Base-by-base conservation (phyloP, 2,888 invertebrate species). In the Tryphoninae sp. region DNA sequence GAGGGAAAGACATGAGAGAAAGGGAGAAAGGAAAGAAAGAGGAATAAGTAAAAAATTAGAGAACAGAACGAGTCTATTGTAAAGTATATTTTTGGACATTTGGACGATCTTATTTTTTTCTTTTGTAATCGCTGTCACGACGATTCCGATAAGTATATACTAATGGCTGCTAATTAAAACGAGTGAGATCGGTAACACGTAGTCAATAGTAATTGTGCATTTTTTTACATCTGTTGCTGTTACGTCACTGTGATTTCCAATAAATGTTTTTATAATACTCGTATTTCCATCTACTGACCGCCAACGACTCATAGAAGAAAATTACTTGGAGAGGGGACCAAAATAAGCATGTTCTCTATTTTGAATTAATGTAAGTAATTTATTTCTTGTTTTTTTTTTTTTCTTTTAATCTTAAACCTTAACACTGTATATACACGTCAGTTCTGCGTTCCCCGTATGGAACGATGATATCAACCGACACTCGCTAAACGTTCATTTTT, bases 351-450 rank as follows among this genome's bases (percentile, higher is more conserved):
- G 51, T 81, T 19, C 19, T 80, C 69, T 33, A 68, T 62, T 33
- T 76, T 80, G 71, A 84, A 80, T 88, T 88, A 87, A 87, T 87
- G 86, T 86, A 78, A 78, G 69, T 82, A 78, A 76, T 78, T 26
- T 78, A 74, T 80, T 53, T 83, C 86, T 86, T 86, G 85, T 68
- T 77, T 84, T 76, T 84, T 19, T 19, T 19, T 78, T 84, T 84
- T 86, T 82, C 82, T 83, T 88, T 87, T 86, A 88, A 87, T 86
- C 87, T 88, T 89, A 89, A 84, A 83, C 81, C 89, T 90, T 90
- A 90, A 86, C 40, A 83, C 88, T 87, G 86, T 90, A 89, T 90
- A 80, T 90, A 90, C 90, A 90, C 87, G 82, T 89, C 88, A 89
- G 86, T 88, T 88, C 88, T 87, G 86, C 72, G 61, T 83, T 84